phyloP scores from a whole-genome alignment of 2,113 vertebrate genomes.

The Psittacula cyanocephala region DNA sequence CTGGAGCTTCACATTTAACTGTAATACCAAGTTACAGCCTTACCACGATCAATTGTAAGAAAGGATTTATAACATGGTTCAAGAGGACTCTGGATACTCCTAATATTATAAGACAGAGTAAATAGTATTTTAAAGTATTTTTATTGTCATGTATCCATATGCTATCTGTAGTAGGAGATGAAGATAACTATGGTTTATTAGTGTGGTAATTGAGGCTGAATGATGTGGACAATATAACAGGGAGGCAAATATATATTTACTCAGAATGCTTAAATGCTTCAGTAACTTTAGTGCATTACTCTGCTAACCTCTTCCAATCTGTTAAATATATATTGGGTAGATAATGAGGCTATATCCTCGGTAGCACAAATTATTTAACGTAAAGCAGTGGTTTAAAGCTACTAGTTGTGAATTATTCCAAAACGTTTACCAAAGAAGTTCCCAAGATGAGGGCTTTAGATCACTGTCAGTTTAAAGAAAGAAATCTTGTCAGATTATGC shows the following conservation, averaged over 20 bases:
- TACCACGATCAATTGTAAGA: neutral
- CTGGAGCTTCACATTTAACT: neutral
- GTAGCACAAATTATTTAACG: conserved; percentile 17
- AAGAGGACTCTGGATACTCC: neutral
- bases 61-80: neutral
- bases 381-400: conserved; percentile 16
- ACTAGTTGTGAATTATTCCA: conserved; percentile 22
- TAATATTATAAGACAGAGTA: neutral
- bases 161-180: neutral
- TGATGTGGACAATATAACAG: conserved; percentile 12
- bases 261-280: conserved; percentile 51
- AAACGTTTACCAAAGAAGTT: neutral
- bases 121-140: neutral
- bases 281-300: conserved; percentile 45
- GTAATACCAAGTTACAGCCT: neutral
- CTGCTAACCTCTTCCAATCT: conserved; percentile 46
- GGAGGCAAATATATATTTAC: conserved; percentile 58
- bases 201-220: conserved; percentile 41
- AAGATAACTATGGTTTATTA: conserved; percentile 40
- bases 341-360: conserved; percentile 1
- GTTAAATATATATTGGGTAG: conserved; percentile 47
- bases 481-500: neutral
- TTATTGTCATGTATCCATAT: neutral
- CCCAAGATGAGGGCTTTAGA: neutral
- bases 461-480: conserved; percentile 19